phyloP scores from a whole-genome alignment of 2,888 invertebrate species.

The Shargacucullia verbasci region DNA sequence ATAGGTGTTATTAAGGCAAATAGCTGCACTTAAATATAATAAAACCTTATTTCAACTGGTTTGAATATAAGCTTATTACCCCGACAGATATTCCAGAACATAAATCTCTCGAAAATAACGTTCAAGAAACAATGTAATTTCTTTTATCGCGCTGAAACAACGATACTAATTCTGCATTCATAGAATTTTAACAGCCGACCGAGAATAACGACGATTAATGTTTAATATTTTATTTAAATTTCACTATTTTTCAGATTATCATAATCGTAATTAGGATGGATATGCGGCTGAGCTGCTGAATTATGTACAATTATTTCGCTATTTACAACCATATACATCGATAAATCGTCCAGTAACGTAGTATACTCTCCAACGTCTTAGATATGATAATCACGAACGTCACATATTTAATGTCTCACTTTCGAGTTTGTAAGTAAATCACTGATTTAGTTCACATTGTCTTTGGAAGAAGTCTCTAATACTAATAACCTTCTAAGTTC shows the following conservation, averaged over 20 bases:
- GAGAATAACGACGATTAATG: constrained; percentile 51
- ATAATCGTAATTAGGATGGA: constrained; percentile 81
- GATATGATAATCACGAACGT: constrained; percentile 64
- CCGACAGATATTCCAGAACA: constrained; percentile 28
- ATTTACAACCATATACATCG: constrained; percentile 79
- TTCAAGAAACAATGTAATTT: constrained; percentile 29
- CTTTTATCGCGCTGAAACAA: constrained; percentile 27
- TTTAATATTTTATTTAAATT: constrained; percentile 61
- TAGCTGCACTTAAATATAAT: constrained; percentile 38
- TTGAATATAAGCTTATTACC: constrained; percentile 27
- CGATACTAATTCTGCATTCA: constrained; percentile 19
- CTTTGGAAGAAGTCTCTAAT: constrained; percentile 31
- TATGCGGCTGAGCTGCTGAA: constrained; percentile 82
- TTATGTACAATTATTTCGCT: constrained; percentile 69
- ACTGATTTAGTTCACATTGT: constrained; percentile 48
- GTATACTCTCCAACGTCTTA: constrained; percentile 53
- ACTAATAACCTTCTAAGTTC: constrained; percentile 61
- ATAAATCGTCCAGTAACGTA: constrained; percentile 60
- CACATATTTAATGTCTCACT: constrained; percentile 46
- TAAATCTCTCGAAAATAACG: constrained; percentile 38
- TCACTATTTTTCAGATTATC: constrained; percentile 68
- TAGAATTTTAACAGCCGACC: constrained; percentile 56
- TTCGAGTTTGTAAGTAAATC: constrained; percentile 39
- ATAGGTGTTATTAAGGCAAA: constrained; percentile 30
- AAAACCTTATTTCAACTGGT: constrained; percentile 25